phyloP scores from a whole-genome alignment of 2,888 invertebrate species.

The Ceramica pisi region DNA sequence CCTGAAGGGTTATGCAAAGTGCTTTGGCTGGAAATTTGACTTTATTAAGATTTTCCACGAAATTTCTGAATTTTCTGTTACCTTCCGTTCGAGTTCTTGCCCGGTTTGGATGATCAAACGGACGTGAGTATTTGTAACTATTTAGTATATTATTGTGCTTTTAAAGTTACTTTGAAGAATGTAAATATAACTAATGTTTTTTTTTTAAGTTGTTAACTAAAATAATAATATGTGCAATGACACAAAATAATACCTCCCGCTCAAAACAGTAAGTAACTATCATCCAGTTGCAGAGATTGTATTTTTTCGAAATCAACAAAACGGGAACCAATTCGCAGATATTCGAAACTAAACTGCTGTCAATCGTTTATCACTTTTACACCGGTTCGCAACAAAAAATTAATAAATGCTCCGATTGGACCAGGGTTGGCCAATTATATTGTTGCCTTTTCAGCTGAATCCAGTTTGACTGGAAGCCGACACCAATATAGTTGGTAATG shows the following conservation, averaged over 20 bases:
- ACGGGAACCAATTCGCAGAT: conserved; percentile 22
- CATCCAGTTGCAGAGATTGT: neutral
- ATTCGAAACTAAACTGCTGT: conserved; percentile 48
- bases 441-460: neutral
- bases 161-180: no score
- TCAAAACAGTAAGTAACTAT: no score
- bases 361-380: conserved; percentile 44
- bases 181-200: no score
- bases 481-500: no score
- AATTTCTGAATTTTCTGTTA: neutral
- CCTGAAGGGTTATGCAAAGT: conserved; percentile 39
- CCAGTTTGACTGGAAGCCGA: no score
- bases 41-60: conserved; percentile 7
- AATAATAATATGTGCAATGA: no score
- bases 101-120: neutral
- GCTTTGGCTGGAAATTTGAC: conserved; percentile 19
- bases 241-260: no score
- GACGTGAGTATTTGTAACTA: neutral
- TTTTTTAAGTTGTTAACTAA: no score
- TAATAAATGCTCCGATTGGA: conserved; percentile 33
- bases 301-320: no score
- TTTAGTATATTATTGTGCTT: no score
- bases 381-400: conserved; percentile 49
- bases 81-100: neutral
- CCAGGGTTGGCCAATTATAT: conserved; percentile 35